phyloP scores from a whole-genome alignment of 2,113 vertebrate species.

The Sitta europaea region DNA sequence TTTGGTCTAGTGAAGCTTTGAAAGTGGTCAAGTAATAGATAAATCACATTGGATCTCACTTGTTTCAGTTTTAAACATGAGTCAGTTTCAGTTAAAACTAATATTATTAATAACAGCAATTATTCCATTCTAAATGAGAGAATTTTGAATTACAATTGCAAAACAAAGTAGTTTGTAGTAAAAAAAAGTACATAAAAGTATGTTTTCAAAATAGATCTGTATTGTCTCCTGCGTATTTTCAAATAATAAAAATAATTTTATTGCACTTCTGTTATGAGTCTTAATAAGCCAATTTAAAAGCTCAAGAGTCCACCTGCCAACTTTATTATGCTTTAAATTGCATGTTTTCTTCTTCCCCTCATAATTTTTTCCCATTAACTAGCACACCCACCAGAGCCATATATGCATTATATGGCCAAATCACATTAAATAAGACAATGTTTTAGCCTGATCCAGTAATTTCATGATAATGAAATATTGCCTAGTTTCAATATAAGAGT shows the following conservation, averaged over 20 bases:
- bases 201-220: background rate
- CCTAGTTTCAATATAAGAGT: background rate
- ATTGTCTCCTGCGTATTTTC: background rate
- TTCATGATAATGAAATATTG: background rate
- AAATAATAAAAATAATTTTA: conserved; percentile 26
- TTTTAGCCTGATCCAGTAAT: background rate
- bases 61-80: background rate
- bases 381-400: background rate
- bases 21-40: background rate
- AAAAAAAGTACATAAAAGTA: background rate
- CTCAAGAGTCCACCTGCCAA: background rate
- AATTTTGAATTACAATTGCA: background rate
- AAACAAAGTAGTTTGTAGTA: background rate
- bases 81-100: background rate
- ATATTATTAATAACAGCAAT: background rate
- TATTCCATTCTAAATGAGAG: background rate
- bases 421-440: background rate
- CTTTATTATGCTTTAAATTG: background rate
- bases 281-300: background rate
- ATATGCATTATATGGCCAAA: background rate
- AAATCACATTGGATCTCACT: background rate
- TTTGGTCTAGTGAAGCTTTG: background rate
- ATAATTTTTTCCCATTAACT: background rate
- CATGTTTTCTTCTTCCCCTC: accelerated
- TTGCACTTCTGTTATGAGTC: background rate